Percentiles rank a stretch among this genome's conserved stretches.
phyloP scores from a whole-genome alignment of 2,113 vertebrate species.

The Salvator merianae region DNA sequence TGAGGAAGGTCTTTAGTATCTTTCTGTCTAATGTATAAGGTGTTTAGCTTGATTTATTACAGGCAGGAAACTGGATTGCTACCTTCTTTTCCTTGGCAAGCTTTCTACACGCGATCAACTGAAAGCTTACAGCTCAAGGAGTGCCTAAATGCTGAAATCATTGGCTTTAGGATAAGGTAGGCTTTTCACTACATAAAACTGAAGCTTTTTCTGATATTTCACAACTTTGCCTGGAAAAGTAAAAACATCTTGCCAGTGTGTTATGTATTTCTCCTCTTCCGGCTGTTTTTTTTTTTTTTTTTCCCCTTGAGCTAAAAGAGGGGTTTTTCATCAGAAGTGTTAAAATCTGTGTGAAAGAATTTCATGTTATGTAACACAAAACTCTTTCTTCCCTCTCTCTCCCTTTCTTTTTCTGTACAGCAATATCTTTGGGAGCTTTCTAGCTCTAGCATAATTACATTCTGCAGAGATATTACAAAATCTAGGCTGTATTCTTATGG shows the following conservation, averaged over 20 bases:
- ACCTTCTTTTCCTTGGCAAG: neutral
- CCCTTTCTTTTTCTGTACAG: conserved; percentile 13
- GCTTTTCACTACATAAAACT: neutral
- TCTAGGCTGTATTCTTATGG: conserved; percentile 16
- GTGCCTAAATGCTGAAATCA: neutral
- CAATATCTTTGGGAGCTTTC: conserved; percentile 44
- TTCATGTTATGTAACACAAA: conserved; percentile 33
- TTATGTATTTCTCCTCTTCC: no score
- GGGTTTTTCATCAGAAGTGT: conserved; percentile 15
- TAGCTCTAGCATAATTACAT: conserved; percentile 48
- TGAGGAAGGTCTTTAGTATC: neutral
- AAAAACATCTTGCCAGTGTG: neutral
- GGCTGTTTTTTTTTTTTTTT: neutral
- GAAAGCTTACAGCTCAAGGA: neutral
- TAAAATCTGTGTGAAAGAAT: neutral
- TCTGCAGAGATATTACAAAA: conserved; percentile 64
- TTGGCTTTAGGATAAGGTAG: neutral
- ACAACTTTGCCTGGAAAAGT: neutral
- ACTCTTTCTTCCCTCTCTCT: neutral
- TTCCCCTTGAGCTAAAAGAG: neutral
- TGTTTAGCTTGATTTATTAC: neutral
- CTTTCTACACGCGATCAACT: neutral
- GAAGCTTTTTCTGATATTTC: neutral
- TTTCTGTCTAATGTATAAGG: neutral
- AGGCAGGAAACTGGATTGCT: neutral